Conservation (phyloP, 1,140 invertebrate genomes). For the Halotydeus destructor region DNA sequence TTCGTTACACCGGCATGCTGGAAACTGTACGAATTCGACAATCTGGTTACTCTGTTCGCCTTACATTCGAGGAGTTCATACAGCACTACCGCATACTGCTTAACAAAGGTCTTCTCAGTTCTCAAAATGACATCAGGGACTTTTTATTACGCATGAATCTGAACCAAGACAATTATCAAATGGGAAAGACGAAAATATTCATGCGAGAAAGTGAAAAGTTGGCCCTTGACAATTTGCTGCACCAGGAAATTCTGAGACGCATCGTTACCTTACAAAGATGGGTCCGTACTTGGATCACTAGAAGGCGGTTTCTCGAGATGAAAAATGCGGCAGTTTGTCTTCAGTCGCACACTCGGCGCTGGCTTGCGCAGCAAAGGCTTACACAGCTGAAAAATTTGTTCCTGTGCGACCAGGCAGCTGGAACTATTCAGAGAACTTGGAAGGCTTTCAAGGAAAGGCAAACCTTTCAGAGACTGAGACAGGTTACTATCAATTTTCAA, state of each 20-base stretch:
- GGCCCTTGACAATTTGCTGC: conserved; percentile 66
- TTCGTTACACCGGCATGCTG: conserved; percentile 83
- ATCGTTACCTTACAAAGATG: conserved; percentile 79
- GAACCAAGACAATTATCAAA: conserved; percentile 71
- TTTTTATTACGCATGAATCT: conserved; percentile 57
- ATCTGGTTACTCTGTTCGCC: conserved; percentile 78
- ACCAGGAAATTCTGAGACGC: conserved; percentile 76
- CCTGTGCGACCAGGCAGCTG: conserved; percentile 32
- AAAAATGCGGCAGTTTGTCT: conserved; percentile 47
- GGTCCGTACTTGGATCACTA: conserved; percentile 53
- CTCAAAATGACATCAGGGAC: conserved; percentile 50
- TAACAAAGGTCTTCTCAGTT: conserved; percentile 58
- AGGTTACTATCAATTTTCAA: conserved; percentile 20
- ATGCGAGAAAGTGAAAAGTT: conserved; percentile 82
- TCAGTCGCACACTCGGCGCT: conserved; percentile 42
- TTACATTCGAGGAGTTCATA: conserved; percentile 84
- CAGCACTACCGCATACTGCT: conserved; percentile 73
- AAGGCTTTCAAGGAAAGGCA: conserved; percentile 37
- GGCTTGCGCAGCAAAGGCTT: conserved; percentile 25
- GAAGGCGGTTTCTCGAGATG: conserved; percentile 48
- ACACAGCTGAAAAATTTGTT: conserved; percentile 12
- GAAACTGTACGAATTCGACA: conserved; percentile 86
- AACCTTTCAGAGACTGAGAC: conserved; percentile 40
- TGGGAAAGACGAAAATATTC: conserved; percentile 73
- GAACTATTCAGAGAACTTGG: conserved; percentile 54